Evolutionary conservation across 53 echinoderm and acorn worm species (phyloP), one percentile per base, ranked within the genome.

Genomic region (Henricia sp.): DNA sequence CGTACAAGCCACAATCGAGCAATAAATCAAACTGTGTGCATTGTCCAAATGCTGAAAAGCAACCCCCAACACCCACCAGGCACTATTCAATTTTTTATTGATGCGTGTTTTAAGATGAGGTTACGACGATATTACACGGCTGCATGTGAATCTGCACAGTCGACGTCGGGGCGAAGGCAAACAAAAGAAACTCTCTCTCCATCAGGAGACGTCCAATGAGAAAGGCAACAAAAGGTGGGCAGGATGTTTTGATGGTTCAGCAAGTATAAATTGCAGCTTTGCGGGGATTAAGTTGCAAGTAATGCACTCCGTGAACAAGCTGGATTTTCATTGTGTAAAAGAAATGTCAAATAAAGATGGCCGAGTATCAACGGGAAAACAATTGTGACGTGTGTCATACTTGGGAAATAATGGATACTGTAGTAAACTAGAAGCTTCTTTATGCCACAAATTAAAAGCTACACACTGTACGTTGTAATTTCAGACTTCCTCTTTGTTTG

Each of bases 91-190:
- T 46, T 71, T 26, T 52, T 74, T 26, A 21, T 53, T 37, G 37
- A 11, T 23, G 74, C 23, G 74, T 55, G 56, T 56, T 74, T n/a
- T 74, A 74, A 74, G 74, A 21, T 19, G 38, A 74, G 52, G 39
- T 74, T 74, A 74, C 37, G 35, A 74, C n/a, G 53, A 74, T 55
- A 74, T 74, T 74, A 74, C 74, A 74, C 35, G 23, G 37, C 17
- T 74, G 10, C 26, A 34, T 17, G 51, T 28, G 25, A 50, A 27
- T 19, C n/a, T 51, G 19, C 24, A 4, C 25, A 56, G 56, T 56
- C 56, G n/a, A n/a, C n/a, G n/a, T n/a, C n/a, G 25, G 21, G 13
- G 13, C 8, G 56, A 28, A 16, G 16, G 56, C 25, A 53, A 11
- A 53, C 13, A 1, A 23, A 56, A 56, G 27, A 46, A 56, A 56